These are phyloP conservation scores for Drosophila prosaltans DNA, from an alignment of 1,140 invertebrate species.

Conservation along the genomic window DNA sequence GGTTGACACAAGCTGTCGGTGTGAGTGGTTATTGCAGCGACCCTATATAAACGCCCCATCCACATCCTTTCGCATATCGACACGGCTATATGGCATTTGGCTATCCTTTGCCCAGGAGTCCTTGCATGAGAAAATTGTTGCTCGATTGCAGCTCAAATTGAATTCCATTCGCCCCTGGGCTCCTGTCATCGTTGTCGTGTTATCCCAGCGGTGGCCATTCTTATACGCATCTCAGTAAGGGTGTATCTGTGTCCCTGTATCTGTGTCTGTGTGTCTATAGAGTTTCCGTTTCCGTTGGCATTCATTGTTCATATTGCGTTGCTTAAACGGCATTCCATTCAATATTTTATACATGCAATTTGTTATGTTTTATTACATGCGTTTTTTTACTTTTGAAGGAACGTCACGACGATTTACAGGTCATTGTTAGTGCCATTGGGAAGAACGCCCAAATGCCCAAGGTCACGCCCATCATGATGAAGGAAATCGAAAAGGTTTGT, in stretches of 20 bases:
- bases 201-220: constrained; percentile 51
- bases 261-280: constrained; percentile 7
- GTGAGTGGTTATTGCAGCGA: constrained; percentile 20
- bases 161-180: constrained; percentile 54
- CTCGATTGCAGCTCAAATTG: constrained; percentile 65
- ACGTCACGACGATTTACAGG: constrained; percentile 81
- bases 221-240: constrained; percentile 1
- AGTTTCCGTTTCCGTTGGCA: constrained; percentile 42
- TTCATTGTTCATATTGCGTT: constrained; percentile 29
- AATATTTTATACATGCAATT: constrained; percentile 26
- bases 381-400: constrained; percentile 56
- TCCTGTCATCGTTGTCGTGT: constrained; percentile 6
- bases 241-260: constrained; percentile 25
- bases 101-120: constrained; percentile 23
- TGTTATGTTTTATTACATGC: neutral
- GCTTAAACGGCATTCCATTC: constrained; percentile 26
- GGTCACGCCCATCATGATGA: constrained; percentile 77
- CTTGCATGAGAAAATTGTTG: constrained; percentile 35
- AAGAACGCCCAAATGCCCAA: constrained; percentile 79
- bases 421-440: constrained; percentile 78
- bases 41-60: neutral
- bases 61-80: neutral
- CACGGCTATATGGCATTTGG: constrained; percentile 19
- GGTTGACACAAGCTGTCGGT: constrained; percentile 73
- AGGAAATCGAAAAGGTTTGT: constrained; percentile 80